These are phyloP conservation scores for Dolichallabes microphthalmus DNA, from an alignment of 2,113 vertebrate genomes.

Conservation along the genomic window DNA sequence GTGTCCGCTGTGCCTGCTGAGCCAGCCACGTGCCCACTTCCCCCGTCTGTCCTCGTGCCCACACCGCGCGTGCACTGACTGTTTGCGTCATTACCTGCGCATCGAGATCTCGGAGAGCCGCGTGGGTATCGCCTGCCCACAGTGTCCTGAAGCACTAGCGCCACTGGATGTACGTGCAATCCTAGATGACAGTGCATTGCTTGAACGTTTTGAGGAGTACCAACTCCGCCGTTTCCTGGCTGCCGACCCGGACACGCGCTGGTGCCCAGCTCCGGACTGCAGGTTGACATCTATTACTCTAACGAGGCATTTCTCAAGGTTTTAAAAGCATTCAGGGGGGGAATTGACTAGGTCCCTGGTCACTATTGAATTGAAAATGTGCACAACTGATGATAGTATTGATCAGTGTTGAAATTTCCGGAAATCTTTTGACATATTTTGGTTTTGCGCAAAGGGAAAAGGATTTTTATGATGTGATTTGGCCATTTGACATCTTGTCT, in stretches of 20 bases:
- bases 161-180: conserved; percentile 72
- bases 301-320: not conserved
- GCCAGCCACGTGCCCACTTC: conserved; percentile 78
- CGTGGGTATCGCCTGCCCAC: conserved; percentile 77
- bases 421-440: not conserved
- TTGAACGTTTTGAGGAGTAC: conserved; percentile 81
- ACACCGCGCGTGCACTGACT: conserved; percentile 76
- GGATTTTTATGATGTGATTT: not conserved
- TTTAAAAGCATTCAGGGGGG: not conserved
- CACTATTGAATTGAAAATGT: not conserved
- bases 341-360: not conserved
- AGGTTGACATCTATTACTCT: conserved; percentile 66
- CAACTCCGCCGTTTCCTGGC: conserved; percentile 78
- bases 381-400: not conserved
- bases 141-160: conserved; percentile 73
- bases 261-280: conserved; percentile 84
- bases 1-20: conserved; percentile 83
- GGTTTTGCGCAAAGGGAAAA: not conserved
- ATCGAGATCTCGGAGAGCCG: conserved; percentile 80
- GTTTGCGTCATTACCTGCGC: conserved; percentile 78
- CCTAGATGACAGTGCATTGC: conserved; percentile 73
- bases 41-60: conserved; percentile 74
- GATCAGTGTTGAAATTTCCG: not conserved
- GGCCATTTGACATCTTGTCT: not conserved
- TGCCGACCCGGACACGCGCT: conserved; percentile 78